phyloP scores from a whole-genome alignment of 2,888 invertebrate species.

The Pseudococcus jackbeardsleyi region DNA sequence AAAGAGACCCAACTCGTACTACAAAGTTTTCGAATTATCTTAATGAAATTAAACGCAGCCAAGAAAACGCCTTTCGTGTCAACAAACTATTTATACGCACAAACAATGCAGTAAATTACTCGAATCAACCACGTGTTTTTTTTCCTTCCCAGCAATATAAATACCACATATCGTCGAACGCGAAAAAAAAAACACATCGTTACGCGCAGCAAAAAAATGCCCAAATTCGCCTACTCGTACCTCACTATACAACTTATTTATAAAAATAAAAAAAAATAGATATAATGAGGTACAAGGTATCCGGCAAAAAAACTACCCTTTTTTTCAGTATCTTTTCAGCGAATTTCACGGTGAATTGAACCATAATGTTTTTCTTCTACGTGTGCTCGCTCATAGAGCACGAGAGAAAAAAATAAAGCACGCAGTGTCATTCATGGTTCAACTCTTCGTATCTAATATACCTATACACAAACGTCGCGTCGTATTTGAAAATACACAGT shows the following conservation, averaged over 20 bases:
- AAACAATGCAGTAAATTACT: not conserved
- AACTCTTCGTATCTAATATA: not conserved
- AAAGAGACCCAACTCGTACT: not conserved
- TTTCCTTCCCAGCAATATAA: not conserved
- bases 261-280: not conserved
- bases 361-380: conserved; percentile 4
- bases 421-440: not conserved
- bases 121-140: conserved; percentile 29
- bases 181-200: not conserved
- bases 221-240: not conserved
- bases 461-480: not conserved
- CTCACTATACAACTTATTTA: not conserved
- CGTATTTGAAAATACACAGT: not conserved
- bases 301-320: not conserved
- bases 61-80: conserved; percentile 39
- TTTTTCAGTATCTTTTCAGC: not conserved
- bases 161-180: not conserved
- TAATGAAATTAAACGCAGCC: conserved; percentile 45
- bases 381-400: not conserved
- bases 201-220: no score
- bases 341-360: conserved; percentile 21
- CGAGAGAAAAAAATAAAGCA: not conserved
- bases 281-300: conserved; percentile 1
- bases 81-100: not conserved
- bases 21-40: conserved; percentile 26